Conservation (phyloP, 2,113 vertebrate species). For the Myotis brandtii region DNA sequence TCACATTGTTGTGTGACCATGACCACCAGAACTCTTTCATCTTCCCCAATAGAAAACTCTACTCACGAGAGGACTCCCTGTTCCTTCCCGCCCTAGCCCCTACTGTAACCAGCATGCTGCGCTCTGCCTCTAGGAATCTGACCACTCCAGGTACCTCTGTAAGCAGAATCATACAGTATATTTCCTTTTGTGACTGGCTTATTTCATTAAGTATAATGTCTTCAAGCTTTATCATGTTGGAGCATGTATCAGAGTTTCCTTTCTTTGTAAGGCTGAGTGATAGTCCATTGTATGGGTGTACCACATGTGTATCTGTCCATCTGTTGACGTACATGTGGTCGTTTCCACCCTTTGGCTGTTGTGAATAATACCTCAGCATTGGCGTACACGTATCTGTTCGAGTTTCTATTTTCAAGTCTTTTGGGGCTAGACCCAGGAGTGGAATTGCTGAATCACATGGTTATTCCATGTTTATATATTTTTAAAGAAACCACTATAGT, state of each 20-base stretch:
- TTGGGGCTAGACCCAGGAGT: not conserved
- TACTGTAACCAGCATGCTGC: not conserved
- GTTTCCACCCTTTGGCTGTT: not conserved
- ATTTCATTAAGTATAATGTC: not conserved
- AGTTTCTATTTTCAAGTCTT: not conserved
- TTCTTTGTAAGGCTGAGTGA: not conserved
- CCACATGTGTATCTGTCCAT: no score
- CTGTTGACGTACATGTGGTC: no score
- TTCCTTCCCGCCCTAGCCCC: no score
- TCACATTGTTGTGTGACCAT: not conserved
- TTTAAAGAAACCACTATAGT: not conserved
- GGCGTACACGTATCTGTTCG: not conserved
- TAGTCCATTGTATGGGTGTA: not conserved
- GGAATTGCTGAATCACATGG: not conserved
- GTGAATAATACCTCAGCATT: not conserved
- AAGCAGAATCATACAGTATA: not conserved
- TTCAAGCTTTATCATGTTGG: not conserved
- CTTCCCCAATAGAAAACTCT: not conserved
- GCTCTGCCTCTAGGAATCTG: not conserved
- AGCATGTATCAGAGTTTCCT: not conserved
- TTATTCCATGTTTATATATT: not conserved
- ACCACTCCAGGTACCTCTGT: not conserved
- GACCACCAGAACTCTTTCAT: not conserved
- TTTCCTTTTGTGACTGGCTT: not conserved
- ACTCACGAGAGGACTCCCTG: not conserved